Conservation (phyloP, 1,140 invertebrate genomes). For the Procambarus virginalis region DNA sequence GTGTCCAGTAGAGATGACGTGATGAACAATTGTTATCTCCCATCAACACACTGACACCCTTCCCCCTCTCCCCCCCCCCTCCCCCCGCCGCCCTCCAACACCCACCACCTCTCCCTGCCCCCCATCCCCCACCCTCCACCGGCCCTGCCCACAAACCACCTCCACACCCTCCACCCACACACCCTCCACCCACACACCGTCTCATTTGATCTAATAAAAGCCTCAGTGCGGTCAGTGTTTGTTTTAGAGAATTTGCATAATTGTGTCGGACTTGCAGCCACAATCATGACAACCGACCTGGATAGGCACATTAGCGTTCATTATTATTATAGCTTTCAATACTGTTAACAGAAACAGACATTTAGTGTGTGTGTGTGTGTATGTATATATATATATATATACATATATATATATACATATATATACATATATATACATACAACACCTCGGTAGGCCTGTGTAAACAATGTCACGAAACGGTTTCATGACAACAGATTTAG, state of each 20-base stretch:
- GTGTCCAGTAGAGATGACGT: slow-evolving; percentile 51
- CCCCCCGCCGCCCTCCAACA: background rate
- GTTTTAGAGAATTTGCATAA: slow-evolving; percentile 30
- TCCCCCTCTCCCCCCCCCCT: background rate
- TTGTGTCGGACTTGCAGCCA: slow-evolving; percentile 11
- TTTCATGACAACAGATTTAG: too few species aligned
- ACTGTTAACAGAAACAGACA: background rate
- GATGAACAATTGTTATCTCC: slow-evolving; percentile 44
- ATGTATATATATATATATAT: too few species aligned
- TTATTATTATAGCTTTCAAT: background rate
- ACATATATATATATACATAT: too few species aligned
- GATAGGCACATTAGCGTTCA: background rate
- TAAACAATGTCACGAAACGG: too few species aligned
- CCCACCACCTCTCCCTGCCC: background rate
- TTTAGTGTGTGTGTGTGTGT: too few species aligned
- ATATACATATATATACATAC: too few species aligned
- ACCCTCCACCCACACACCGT: background rate
- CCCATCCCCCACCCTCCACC: background rate
- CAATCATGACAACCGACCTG: slow-evolving; percentile 7
- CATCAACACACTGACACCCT: slow-evolving; percentile 47
- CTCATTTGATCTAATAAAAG: slow-evolving; percentile 27
- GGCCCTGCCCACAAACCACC: too few species aligned
- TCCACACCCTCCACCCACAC: background rate
- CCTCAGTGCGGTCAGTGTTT: slow-evolving; percentile 43
- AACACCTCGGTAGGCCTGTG: too few species aligned